phyloP scores from a whole-genome alignment of 2,797 vertebrate genomes.

The Tenualosa thibaudeaui region DNA sequence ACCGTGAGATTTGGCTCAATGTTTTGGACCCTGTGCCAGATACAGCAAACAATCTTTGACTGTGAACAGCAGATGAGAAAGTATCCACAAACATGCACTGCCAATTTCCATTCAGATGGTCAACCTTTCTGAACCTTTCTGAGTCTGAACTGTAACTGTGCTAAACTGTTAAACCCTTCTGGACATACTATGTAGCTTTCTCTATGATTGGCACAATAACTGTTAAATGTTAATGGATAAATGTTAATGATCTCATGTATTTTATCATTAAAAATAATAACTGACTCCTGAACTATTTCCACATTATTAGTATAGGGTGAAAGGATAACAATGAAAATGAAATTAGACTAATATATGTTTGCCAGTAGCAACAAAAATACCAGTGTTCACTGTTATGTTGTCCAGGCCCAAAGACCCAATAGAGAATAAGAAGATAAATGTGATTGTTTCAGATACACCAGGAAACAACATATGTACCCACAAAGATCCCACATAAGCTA shows the following conservation, averaged over 20 bases:
- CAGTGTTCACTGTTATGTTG: no score
- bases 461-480: neutral
- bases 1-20: neutral
- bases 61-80: no score
- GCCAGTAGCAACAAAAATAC: no score
- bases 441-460: neutral
- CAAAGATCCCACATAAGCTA: constrained; percentile 38
- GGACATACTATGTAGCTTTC: neutral
- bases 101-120: neutral
- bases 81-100: neutral
- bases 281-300: neutral
- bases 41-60: neutral
- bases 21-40: neutral
- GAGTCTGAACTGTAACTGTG: neutral
- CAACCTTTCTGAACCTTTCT: neutral
- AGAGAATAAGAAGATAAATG: neutral
- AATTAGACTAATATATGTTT: no score
- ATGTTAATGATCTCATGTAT: no score
- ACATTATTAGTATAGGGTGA: no score
- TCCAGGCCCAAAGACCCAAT: neutral
- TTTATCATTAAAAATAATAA: neutral
- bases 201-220: no score
- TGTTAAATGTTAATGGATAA: no score
- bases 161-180: neutral
- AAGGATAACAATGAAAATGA: no score